Base-by-base conservation (phyloP, 2,113 vertebrate species). In the Casuarius casuarius region DNA sequence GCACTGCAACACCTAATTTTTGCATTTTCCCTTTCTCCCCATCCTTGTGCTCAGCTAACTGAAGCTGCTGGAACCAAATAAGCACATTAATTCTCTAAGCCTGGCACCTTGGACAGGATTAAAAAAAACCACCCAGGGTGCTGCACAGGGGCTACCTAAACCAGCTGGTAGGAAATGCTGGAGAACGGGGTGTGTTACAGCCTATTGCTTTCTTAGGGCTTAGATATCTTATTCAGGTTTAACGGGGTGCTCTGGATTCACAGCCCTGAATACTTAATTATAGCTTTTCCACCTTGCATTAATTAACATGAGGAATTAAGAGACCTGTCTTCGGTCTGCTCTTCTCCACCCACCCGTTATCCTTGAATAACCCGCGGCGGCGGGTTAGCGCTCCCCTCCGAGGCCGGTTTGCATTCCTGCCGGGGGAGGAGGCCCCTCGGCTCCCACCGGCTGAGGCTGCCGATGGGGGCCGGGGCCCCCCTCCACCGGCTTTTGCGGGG, bases 191-290 rank as follows among this genome's bases (percentile, higher is more conserved):
- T 31, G 51, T 71, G 75, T 48, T 67, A 23, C 44, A 84, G 76
- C 21, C 44, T 54, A 1, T 1, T 67, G 38, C 56, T 58, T 8
- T 59, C 31, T 13, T 2, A 7, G 40, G 63, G 72, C 68, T 94
- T 46, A 56, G 68, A 29, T 40, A n/a, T 35, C 79, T 80, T 63
- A 75, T 77, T 96, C 93, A 90, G 90, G 90, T 96, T 93, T 90
- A 90, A 65, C 2, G 4, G 88, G 92, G 92, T 54, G 78, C 46
- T 92, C 65, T 77, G 83, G 72, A 95, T 96, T 94, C 76, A 62
- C 54, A 92, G 90, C 68, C 46, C 78, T 67, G 92, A 94, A 94
- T 86, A 93, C 75, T 91, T 95, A 97, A 97, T 97, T 96, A 88
- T 7, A 94, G 87, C 82, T 96, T 95, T 96, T 74, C 87, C 18